phyloP scores from a whole-genome alignment of 2,888 invertebrate genomes.

The Omphaloscelis lunosa region DNA sequence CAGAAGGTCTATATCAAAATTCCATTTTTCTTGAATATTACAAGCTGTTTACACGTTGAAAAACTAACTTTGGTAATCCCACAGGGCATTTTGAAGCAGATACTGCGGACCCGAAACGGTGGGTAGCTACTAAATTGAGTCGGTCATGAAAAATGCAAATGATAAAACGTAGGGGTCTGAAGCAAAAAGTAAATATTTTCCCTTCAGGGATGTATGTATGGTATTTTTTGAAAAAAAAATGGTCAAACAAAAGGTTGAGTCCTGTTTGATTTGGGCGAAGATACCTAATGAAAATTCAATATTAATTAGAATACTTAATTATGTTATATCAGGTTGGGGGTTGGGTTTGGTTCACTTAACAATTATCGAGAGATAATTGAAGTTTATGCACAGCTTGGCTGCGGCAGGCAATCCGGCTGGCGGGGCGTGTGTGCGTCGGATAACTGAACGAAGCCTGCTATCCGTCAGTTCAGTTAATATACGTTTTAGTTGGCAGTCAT shows the following conservation, averaged over 20 bases:
- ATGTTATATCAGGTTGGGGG: conserved; percentile 42
- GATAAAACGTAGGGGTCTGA: conserved; percentile 64
- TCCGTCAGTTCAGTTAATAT: conserved; percentile 42
- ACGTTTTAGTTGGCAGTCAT: conserved; percentile 38
- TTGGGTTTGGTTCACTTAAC: conserved; percentile 53
- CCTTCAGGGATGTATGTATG: conserved; percentile 40
- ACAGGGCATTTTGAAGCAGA: conserved; percentile 63
- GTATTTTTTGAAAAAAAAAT: conserved; percentile 46
- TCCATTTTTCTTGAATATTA: conserved; percentile 65
- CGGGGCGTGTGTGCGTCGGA: conserved; percentile 50
- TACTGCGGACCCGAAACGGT: conserved; percentile 64
- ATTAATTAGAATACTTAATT: conserved; percentile 54
- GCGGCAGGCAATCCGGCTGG: conserved; percentile 51
- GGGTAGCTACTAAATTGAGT: conserved; percentile 71
- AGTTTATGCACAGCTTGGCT: conserved; percentile 56
- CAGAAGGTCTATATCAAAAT: conserved; percentile 58
- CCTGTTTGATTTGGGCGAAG: conserved; percentile 36
- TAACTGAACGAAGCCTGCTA: conserved; percentile 38
- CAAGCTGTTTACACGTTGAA: conserved; percentile 48
- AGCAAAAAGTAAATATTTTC: conserved; percentile 60
- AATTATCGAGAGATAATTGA: conserved; percentile 64
- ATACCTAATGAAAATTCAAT: conserved; percentile 51
- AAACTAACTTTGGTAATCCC: conserved; percentile 66
- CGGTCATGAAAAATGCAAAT: conserved; percentile 73
- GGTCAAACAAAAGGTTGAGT: conserved; percentile 46